A percentile compares a stretch with the other conserved stretches of the same genome.
phyloP scores from a whole-genome alignment of 2,113 vertebrate genomes.

The Phaethon lepturus region DNA sequence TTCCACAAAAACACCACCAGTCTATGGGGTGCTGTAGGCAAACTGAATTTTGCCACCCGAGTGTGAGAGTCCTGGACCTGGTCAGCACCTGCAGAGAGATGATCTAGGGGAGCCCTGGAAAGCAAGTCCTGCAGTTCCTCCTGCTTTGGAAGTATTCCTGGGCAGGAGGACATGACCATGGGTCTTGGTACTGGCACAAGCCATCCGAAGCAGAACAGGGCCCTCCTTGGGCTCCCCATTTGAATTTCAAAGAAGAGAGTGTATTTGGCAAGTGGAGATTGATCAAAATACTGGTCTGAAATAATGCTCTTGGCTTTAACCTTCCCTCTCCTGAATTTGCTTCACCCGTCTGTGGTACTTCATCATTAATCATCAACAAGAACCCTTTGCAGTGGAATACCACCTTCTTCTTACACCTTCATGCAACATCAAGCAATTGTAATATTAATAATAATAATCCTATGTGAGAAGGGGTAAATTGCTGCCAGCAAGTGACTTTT shows the following conservation, averaged over 20 bases:
- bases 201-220: neutral
- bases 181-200: neutral
- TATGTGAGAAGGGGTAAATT: neutral
- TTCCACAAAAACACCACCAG: neutral
- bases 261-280: neutral
- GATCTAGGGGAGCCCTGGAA: neutral
- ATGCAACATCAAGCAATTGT: neutral
- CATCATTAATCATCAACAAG: neutral
- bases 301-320: neutral
- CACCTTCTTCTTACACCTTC: neutral
- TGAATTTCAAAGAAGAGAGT: neutral
- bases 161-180: neutral
- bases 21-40: neutral
- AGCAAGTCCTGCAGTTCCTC: neutral
- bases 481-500: neutral
- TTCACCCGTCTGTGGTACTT: fast-evolving
- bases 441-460: neutral
- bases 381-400: neutral
- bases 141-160: neutral
- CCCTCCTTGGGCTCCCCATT: neutral
- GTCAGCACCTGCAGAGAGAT: neutral
- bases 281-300: neutral
- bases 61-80: neutral
- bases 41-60: neutral
- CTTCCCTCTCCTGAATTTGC: neutral